Percentiles rank a stretch among this genome's conserved stretches.
phyloP scores from a whole-genome alignment of 1,140 invertebrate genomes.

The Tetramorium parvispinum region DNA sequence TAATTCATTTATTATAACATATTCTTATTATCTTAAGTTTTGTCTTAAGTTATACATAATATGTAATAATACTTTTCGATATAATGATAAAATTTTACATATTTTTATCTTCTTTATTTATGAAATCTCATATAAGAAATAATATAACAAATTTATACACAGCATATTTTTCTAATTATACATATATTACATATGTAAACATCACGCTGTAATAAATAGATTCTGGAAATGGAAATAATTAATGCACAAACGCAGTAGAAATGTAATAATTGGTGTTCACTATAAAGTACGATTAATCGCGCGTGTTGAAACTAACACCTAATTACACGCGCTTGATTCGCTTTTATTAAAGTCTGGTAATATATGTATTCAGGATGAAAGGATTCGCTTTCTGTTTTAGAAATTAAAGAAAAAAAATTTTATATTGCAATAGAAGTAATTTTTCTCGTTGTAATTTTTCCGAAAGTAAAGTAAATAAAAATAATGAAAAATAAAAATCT shows the following conservation, averaged over 20 bases:
- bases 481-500: neutral
- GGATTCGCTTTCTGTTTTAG: neutral
- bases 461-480: neutral
- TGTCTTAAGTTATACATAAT: neutral
- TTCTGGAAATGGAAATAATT: constrained; percentile 26
- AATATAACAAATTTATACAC: neutral
- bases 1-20: constrained; percentile 1
- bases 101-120: neutral
- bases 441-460: neutral
- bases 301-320: neutral
- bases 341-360: neutral
- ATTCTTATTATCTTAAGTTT: neutral
- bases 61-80: neutral
- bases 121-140: neutral
- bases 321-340: constrained; percentile 17
- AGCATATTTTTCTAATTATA: neutral
- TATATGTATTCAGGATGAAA: neutral
- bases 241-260: neutral
- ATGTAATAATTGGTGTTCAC: constrained; percentile 9
- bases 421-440: neutral
- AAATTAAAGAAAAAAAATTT: neutral
- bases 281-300: constrained; percentile 3
- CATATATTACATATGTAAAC: neutral
- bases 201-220: neutral
- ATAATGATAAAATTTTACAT: neutral